Evolutionary conservation across 2,113 vertebrate species (phyloP), one percentile per base, ranked within the genome.

Genomic region (Clarias batrachus): DNA sequence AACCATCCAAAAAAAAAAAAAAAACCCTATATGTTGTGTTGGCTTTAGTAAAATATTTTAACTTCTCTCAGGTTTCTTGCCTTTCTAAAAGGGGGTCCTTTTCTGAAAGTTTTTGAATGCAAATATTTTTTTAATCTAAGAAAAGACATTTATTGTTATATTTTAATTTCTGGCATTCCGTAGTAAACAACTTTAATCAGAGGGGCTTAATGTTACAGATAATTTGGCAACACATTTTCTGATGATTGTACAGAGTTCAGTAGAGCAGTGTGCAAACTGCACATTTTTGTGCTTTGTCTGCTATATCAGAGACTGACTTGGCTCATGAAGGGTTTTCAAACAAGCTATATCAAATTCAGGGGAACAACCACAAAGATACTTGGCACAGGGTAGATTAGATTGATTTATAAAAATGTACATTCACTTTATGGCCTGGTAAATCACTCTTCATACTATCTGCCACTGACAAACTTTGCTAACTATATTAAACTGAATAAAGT

Each of bases 241-340:
- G 52, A 57, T 57, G 37, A 78, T 30, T 57, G 25, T 57, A 27
- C 52, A 27, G n/a, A 56, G 25, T 27, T 30, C 52, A 78, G 48
- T 14, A 76, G 1, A 54, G 12, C 73, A 77, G 73, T n/a, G 23
- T 21, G 13, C 52, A 8, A 76, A 37, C 48, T 56, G 48, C 76
- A 57, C 71, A 52, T 62, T 81, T 65, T n/a, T 76, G 57, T 76
- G 37, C 52, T 63, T 76, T 62, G 37, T 85, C 19, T 65, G n/a
- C 60, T 63, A 4, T 52, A 56, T 37, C 71, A 63, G 25, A 56
- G 19, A 60, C 30, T 78, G 41, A 54, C 17, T 76, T 41, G 37
- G 37, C 82, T 74, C 68, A 37, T 13, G 5, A 83, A 70, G 68
- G 56, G 27, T 12, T 73, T 60, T 25, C 11, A 48, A 62, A 48